phyloP scores from a whole-genome alignment of 2,797 vertebrate genomes.

The Paedocypris micromegethes region DNA sequence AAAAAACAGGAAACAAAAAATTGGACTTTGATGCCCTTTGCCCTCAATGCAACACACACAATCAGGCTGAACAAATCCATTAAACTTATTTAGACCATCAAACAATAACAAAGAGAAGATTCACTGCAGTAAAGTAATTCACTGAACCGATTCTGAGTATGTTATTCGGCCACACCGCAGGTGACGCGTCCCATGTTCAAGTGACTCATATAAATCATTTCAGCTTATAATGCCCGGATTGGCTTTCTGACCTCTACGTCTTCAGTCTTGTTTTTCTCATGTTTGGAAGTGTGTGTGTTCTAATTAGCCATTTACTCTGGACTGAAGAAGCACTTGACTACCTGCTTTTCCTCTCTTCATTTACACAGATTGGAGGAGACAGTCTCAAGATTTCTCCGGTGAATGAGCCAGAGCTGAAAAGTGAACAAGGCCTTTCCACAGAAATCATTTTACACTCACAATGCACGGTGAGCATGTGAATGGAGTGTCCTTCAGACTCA shows the following conservation, averaged over 20 bases:
- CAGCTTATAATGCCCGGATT: background rate
- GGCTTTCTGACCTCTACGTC: slow-evolving; percentile 1
- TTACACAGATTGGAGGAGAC: slow-evolving; percentile 49
- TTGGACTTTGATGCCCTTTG: no score
- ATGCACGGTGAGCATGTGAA: slow-evolving; percentile 30
- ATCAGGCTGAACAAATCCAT: no score
- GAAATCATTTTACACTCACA: slow-evolving; percentile 47
- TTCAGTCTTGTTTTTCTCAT: slow-evolving; percentile 22
- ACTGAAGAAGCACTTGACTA: slow-evolving; percentile 65
- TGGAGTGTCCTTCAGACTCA: slow-evolving; percentile 44
- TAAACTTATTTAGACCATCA: no score
- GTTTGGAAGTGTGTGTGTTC: slow-evolving; percentile 54
- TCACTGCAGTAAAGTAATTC: no score
- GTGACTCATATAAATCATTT: no score
- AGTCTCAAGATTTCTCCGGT: slow-evolving; percentile 58
- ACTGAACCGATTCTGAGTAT: no score
- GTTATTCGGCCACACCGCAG: no score
- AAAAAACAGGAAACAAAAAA: no score
- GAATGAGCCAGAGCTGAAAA: slow-evolving; percentile 59
- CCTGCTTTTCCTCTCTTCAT: slow-evolving; percentile 58
- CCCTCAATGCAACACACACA: no score
- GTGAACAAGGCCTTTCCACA: slow-evolving; percentile 52
- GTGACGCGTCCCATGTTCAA: no score
- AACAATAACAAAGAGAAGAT: no score
- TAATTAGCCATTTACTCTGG: slow-evolving; percentile 68